Percentiles rank a stretch among this genome's conserved stretches.
These are phyloP conservation scores for Peromyscus leucopus DNA, from an alignment of 2,113 vertebrate genomes.

Conservation along the genomic window DNA sequence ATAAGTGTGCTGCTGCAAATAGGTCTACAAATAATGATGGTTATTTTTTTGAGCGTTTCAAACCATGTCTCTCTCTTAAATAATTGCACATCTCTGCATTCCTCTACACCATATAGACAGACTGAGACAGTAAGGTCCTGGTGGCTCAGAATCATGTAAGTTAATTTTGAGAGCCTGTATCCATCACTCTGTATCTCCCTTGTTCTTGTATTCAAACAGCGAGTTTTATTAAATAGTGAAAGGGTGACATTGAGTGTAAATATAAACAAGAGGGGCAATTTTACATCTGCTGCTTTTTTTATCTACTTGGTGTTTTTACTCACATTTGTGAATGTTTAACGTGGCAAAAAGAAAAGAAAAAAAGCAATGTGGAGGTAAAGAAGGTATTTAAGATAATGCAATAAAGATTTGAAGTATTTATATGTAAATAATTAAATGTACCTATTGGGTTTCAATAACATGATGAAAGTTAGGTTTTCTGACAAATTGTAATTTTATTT, in stretches of 20 bases:
- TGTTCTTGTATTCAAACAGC: not conserved
- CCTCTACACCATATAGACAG: not conserved
- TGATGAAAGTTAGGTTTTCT: not conserved
- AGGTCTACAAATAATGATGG: not conserved
- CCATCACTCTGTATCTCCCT: not conserved
- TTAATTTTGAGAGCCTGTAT: not conserved
- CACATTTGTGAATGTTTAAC: not conserved
- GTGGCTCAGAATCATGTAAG: not conserved
- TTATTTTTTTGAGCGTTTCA: not conserved
- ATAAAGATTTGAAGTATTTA: not conserved
- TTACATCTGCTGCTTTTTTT: not conserved
- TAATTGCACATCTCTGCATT: not conserved
- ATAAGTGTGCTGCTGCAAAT: not conserved
- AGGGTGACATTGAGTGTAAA: not conserved
- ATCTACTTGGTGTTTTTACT: not conserved
- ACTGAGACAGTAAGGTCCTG: not conserved
- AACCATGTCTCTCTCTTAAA: not conserved
- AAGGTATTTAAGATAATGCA: constrained; percentile 9
- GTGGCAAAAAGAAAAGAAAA: not conserved
- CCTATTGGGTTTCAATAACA: not conserved
- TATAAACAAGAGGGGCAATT: not conserved
- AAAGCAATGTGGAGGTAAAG: not conserved
- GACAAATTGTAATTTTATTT: not conserved
- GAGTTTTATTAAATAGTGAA: constrained; percentile 13
- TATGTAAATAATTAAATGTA: not conserved